Evolutionary conservation across 2,888 invertebrate species (phyloP).

Genomic region (Nomada ruficornis): DNA sequence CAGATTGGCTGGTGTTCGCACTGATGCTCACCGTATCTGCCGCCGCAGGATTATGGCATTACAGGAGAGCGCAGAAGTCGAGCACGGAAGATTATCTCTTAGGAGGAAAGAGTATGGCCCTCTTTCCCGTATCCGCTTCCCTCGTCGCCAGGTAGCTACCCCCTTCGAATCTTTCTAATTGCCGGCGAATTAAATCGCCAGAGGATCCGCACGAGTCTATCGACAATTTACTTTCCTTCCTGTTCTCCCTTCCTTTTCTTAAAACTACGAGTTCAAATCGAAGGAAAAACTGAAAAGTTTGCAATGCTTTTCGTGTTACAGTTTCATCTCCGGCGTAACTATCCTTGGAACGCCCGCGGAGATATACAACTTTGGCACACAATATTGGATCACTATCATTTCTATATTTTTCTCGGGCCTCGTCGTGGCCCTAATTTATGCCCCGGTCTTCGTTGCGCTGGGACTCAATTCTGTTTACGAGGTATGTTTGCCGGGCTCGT

Average conservation of each 20-base stretch:
- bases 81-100: constrained; percentile 90
- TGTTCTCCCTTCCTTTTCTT: constrained; percentile 39
- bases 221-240: no score
- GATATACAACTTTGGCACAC: constrained; percentile 94
- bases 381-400: constrained; percentile 91
- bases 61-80: constrained; percentile 86
- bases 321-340: constrained; percentile 95
- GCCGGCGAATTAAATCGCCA: constrained; percentile 17
- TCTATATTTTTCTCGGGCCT: constrained; percentile 89
- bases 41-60: constrained; percentile 90
- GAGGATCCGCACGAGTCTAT: not conserved
- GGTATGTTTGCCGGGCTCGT: constrained; percentile 84
- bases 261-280: no score
- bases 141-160: constrained; percentile 90
- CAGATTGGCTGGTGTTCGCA: constrained; percentile 90
- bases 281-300: no score
- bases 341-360: constrained; percentile 94
- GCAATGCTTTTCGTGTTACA: constrained; percentile 77
- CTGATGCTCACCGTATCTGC: constrained; percentile 90
- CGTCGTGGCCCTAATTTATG: constrained; percentile 89
- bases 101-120: constrained; percentile 90
- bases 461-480: constrained; percentile 93
- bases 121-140: constrained; percentile 94
- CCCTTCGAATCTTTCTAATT: constrained; percentile 23
- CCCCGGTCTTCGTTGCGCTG: constrained; percentile 92